These are phyloP conservation scores for Pipistrellus kuhlii DNA, from an alignment of 2,797 vertebrate genomes.

Conservation along the genomic window DNA sequence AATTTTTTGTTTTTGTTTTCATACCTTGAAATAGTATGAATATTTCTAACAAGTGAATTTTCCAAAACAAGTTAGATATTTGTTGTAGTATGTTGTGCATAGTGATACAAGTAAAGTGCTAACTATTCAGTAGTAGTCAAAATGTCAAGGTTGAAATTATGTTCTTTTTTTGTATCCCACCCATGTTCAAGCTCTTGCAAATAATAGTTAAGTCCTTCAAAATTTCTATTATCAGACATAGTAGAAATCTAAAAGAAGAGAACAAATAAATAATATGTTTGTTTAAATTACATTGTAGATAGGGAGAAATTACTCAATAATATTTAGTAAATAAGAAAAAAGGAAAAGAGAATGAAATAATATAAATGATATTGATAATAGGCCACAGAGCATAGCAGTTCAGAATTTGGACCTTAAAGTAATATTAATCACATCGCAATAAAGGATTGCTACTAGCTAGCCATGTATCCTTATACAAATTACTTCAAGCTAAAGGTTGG, in stretches of 20 bases:
- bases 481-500: not conserved
- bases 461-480: not conserved
- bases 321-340: not conserved
- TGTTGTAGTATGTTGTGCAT: not conserved
- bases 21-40: not conserved
- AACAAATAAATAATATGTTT: not conserved
- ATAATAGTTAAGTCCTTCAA: not conserved
- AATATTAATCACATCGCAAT: not conserved
- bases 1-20: not conserved
- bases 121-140: conserved; percentile 33
- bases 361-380: not conserved
- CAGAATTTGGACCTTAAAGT: not conserved
- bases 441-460: not conserved
- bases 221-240: not conserved
- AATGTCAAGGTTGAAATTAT: not conserved
- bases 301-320: not conserved
- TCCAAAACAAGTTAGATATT: not conserved
- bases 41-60: not conserved
- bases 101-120: not conserved
- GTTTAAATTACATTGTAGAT: not conserved
- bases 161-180: not conserved
- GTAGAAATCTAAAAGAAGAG: not conserved
- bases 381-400: not conserved
- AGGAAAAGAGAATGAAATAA: not conserved
- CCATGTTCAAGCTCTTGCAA: not conserved